Percentiles rank a stretch among this genome's conserved stretches.
Evolutionary conservation across 2,113 vertebrate species (phyloP).

Genomic region (Muntiacus muntjak): DNA sequence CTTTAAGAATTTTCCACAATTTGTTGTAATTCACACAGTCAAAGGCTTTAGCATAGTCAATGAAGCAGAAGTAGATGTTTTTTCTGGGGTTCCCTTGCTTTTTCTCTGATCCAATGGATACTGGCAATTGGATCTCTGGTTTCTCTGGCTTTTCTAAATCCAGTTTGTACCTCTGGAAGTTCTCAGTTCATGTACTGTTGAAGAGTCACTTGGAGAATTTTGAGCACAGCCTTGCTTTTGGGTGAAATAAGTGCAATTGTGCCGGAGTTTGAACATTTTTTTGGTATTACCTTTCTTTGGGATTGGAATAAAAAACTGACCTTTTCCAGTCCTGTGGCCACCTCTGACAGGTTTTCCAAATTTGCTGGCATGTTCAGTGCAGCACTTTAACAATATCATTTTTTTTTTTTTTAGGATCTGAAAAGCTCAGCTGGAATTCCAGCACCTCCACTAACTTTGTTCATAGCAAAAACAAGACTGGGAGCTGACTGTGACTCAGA

Average conservation of each 20-base stretch:
- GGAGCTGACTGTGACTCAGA: neutral
- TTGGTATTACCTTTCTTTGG: neutral
- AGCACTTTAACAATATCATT: neutral
- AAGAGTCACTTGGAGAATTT: neutral
- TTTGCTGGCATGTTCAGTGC: neutral
- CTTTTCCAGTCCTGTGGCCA: neutral
- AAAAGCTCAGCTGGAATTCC: neutral
- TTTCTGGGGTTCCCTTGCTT: neutral
- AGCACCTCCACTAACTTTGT: neutral
- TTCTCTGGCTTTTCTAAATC: neutral
- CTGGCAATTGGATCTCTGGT: neutral
- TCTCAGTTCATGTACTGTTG: neutral
- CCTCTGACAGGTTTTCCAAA: neutral
- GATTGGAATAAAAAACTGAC: neutral
- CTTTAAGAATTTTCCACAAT: neutral
- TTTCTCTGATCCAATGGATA: neutral
- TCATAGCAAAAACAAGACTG: neutral
- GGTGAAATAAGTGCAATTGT: neutral
- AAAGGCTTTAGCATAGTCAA: neutral
- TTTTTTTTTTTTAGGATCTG: neutral
- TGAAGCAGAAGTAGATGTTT: neutral
- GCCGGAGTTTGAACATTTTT: neutral
- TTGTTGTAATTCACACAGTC: neutral
- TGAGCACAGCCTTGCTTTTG: neutral
- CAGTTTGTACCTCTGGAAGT: rapidly evolving